Conservation (phyloP, 2,797 vertebrate species). For the Myiotriccus ornatus region DNA sequence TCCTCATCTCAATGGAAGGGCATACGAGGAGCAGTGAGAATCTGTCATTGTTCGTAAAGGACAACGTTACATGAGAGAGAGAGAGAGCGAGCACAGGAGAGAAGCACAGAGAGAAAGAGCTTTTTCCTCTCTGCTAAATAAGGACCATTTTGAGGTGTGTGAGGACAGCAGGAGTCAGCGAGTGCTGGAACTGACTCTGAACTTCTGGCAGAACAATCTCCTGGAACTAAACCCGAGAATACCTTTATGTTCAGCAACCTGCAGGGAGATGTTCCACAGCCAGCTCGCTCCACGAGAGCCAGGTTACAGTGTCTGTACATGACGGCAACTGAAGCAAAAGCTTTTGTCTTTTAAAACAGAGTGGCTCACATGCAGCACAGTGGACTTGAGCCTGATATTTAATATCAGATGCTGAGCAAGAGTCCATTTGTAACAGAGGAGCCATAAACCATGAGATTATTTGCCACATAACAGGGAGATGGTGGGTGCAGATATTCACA, state of each 20-base stretch:
- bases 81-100: neutral
- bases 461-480: neutral
- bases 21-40: slow-evolving; percentile 32
- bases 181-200: slow-evolving; percentile 65
- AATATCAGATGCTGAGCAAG: neutral
- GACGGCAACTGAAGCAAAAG: slow-evolving; percentile 43
- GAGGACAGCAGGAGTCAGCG: slow-evolving; percentile 53
- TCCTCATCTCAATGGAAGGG: slow-evolving; percentile 60
- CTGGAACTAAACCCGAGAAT: slow-evolving; percentile 58
- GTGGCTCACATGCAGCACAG: neutral
- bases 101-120: neutral
- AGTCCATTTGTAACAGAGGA: neutral
- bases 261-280: slow-evolving; percentile 54
- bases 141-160: slow-evolving; percentile 35
- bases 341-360: slow-evolving; percentile 55
- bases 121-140: slow-evolving; percentile 34
- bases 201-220: slow-evolving; percentile 60
- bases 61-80: neutral
- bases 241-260: slow-evolving; percentile 60
- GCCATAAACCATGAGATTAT: neutral
- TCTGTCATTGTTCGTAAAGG: slow-evolving; percentile 51
- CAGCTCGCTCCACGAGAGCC: slow-evolving; percentile 55
- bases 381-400: slow-evolving; percentile 13
- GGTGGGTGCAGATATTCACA: neutral
- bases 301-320: slow-evolving; percentile 24